These are phyloP conservation scores for cat (Felis catus) DNA, from an alignment of 2,113 vertebrate species.

Conservation along the genomic window DNA sequence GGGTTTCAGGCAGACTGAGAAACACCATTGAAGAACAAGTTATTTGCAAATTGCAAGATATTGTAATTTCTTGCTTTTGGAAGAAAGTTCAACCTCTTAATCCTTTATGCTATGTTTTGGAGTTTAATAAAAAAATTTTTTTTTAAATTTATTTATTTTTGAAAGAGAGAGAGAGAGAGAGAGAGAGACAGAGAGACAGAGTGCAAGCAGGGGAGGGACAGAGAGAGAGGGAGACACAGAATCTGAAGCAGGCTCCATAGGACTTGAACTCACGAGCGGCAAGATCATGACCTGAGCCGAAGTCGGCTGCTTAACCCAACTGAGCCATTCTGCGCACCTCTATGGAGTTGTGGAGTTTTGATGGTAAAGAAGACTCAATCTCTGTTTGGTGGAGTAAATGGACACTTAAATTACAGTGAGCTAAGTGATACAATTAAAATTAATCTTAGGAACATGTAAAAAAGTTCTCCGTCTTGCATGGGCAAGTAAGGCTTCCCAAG, in stretches of 20 bases:
- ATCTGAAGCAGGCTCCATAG: too few species aligned
- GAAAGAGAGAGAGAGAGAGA: too few species aligned
- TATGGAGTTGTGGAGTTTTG: neutral
- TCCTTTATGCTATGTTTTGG: neutral
- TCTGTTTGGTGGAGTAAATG: neutral
- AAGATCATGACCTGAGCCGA: too few species aligned
- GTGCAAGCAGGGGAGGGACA: too few species aligned
- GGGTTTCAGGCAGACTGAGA: neutral
- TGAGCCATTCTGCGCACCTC: too few species aligned
- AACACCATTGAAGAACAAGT: neutral
- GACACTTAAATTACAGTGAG: neutral
- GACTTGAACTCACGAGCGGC: too few species aligned
- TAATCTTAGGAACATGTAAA: neutral
- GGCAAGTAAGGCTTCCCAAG: neutral
- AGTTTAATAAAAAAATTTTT: neutral
- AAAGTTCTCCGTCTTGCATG: neutral
- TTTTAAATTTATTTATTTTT: too few species aligned
- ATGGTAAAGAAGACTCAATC: neutral
- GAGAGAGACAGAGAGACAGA: too few species aligned
- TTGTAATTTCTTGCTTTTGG: neutral
- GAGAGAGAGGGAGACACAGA: too few species aligned
- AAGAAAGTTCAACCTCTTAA: neutral
- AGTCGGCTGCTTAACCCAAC: too few species aligned
- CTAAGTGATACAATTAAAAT: neutral
- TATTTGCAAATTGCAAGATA: neutral